Evolutionary conservation across 2,888 invertebrate genomes (phyloP).

Genomic region (Tethea ocularis): DNA sequence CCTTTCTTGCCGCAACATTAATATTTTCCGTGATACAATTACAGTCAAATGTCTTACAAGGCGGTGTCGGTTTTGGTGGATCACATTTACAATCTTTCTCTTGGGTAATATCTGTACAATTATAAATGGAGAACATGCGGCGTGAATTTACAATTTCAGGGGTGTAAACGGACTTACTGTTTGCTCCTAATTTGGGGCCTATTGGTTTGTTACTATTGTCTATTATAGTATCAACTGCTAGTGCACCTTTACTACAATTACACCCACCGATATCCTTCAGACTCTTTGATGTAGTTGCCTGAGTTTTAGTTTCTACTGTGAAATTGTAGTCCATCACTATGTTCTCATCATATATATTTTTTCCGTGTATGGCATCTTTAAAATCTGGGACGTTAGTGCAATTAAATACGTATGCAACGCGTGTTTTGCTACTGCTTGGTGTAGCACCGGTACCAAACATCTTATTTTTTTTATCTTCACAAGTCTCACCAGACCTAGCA

Average conservation of each 20-base stretch:
- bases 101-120: constrained; percentile 54
- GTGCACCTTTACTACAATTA: constrained; percentile 32
- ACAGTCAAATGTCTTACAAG: constrained; percentile 73
- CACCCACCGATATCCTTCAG: constrained; percentile 30
- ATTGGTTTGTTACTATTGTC: constrained; percentile 24
- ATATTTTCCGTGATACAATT: constrained; percentile 60
- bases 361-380: constrained; percentile 49
- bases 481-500: constrained; percentile 55
- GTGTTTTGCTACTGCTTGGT: constrained; percentile 50
- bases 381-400: constrained; percentile 48
- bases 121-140: constrained; percentile 40
- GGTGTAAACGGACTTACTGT: constrained; percentile 41
- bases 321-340: constrained; percentile 29
- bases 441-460: constrained; percentile 54
- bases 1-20: constrained; percentile 58
- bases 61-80: constrained; percentile 65
- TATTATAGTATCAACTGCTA: constrained; percentile 21
- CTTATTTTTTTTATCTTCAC: constrained; percentile 56
- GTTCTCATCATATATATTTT: constrained; percentile 50
- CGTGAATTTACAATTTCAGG: constrained; percentile 37
- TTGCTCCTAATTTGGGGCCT: constrained; percentile 32
- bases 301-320: constrained; percentile 5
- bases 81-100: constrained; percentile 72
- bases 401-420: constrained; percentile 54
- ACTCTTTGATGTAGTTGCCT: constrained; percentile 20